Evolutionary conservation across 2,888 invertebrate species (phyloP).

Genomic region (Drosophila neotestacea): DNA sequence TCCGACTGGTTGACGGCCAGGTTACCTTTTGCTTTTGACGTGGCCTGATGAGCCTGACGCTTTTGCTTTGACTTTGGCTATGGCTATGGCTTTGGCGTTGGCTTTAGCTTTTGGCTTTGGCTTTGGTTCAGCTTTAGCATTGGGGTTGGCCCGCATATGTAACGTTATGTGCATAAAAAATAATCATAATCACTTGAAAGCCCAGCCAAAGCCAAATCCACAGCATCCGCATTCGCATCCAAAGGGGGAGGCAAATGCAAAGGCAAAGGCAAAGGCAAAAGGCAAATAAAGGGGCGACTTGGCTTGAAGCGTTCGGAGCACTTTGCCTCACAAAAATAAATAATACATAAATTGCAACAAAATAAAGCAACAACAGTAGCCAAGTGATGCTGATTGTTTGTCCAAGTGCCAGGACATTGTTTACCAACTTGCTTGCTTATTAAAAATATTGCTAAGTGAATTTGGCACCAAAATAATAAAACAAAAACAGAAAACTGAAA

Average conservation of each 20-base stretch:
- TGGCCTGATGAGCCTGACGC: constrained; percentile 61
- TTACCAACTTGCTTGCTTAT: constrained; percentile 54
- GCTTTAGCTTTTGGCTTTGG: constrained; percentile 32
- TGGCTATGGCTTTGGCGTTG: constrained; percentile 36
- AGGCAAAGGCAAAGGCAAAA: constrained; percentile 23
- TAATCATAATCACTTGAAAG: constrained; percentile 81
- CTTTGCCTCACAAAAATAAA: constrained; percentile 58
- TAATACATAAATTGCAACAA: constrained; percentile 63
- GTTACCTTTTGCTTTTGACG: constrained; percentile 62
- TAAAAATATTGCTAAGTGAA: constrained; percentile 70
- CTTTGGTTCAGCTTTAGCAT: constrained; percentile 29
- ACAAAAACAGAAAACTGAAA: background rate
- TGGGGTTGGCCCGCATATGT: constrained; percentile 48
- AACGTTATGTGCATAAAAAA: constrained; percentile 78
- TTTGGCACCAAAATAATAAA: constrained; percentile 39
- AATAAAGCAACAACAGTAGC: constrained; percentile 24
- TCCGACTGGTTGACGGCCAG: constrained; percentile 1
- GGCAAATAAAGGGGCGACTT: constrained; percentile 50
- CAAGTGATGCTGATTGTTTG: constrained; percentile 46
- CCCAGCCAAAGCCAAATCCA: constrained; percentile 51
- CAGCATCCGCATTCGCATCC: background rate
- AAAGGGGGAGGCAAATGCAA: background rate
- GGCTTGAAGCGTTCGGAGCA: constrained; percentile 68
- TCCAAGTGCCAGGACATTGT: constrained; percentile 34
- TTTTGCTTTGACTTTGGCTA: constrained; percentile 40